Conservation (phyloP, 2,113 vertebrate genomes). For the Merops nubicus region DNA sequence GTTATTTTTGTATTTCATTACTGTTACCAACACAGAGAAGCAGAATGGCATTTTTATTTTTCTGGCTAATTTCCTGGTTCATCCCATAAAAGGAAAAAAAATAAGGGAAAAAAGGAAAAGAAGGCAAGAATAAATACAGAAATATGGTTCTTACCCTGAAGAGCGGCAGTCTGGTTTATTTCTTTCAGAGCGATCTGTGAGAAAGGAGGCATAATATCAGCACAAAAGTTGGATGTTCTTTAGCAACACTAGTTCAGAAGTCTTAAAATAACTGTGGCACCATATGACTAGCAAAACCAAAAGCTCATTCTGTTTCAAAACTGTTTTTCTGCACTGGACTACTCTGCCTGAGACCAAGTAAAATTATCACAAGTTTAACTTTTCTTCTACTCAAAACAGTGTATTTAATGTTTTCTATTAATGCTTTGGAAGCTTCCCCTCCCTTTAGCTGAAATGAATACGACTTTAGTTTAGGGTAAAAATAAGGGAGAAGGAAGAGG, state of each 20-base stretch:
- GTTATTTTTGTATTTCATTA: not conserved
- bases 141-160: constrained; percentile 81
- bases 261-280: not conserved
- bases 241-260: constrained; percentile 14
- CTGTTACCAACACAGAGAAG: not conserved
- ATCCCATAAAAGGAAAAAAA: not conserved
- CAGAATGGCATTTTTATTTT: not conserved
- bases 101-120: not conserved
- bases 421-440: constrained; percentile 58
- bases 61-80: not conserved
- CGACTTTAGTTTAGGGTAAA: constrained; percentile 66
- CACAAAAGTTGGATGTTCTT: constrained; percentile 47
- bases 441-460: constrained; percentile 63
- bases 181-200: constrained; percentile 85
- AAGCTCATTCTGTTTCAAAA: not conserved
- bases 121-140: constrained; percentile 10
- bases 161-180: constrained; percentile 84
- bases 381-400: constrained; percentile 43
- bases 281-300: constrained; percentile 15
- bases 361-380: not conserved
- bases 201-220: constrained; percentile 69
- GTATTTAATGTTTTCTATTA: constrained; percentile 44
- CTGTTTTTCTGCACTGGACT: not conserved
- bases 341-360: not conserved
- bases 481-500: constrained; percentile 52